Conservation (phyloP, 1,140 invertebrate species). For the Brachionus paranguensis region DNA sequence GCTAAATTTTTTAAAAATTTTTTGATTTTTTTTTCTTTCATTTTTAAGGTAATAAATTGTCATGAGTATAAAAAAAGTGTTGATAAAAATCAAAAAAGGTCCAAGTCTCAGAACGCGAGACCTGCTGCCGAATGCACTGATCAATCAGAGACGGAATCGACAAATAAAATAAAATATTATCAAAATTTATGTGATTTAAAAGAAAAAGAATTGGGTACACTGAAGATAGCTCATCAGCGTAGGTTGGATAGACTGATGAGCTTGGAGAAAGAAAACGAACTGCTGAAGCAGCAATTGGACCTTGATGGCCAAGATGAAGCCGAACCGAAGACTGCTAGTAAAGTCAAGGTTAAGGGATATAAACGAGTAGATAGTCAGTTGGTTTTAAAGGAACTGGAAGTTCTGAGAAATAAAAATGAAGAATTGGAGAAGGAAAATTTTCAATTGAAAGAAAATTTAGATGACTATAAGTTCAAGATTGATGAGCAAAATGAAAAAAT, state of each 20-base stretch:
- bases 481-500: not conserved
- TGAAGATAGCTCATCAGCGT: not conserved
- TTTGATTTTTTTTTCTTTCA: no score
- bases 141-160: not conserved
- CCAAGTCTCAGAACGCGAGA: not conserved
- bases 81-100: not conserved
- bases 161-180: not conserved
- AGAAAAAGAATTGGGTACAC: not conserved
- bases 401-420: not conserved
- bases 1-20: no score
- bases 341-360: not conserved
- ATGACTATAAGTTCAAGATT: not conserved
- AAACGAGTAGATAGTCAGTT: not conserved
- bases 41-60: not conserved
- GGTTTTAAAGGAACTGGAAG: not conserved
- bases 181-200: not conserved
- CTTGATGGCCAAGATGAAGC: not conserved
- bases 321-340: not conserved
- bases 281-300: not conserved
- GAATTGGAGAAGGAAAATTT: slow-evolving; percentile 4
- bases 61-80: not conserved
- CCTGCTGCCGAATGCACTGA: not conserved
- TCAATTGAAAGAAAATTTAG: not conserved
- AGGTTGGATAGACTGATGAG: not conserved
- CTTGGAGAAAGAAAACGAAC: not conserved